Evolutionary conservation across 2,888 invertebrate species (phyloP), one percentile per base, ranked within the genome.

Genomic region (Carabus problematicus): DNA sequence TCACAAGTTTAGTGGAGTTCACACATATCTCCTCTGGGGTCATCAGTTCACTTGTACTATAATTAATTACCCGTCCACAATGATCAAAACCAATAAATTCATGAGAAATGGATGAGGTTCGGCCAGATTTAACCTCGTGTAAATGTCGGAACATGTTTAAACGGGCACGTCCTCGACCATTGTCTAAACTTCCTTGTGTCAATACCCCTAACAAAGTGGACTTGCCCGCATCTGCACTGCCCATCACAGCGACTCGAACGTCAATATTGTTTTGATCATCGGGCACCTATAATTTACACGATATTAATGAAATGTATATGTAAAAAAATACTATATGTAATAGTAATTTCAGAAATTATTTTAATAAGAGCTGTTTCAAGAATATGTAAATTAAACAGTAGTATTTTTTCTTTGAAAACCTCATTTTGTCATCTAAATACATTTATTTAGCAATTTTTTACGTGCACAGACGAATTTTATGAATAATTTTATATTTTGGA

Each of bases 191-290:
- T 29, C 98, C 97, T 82, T 98, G 97, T 0, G 98, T 98, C 40
- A 99, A 82, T 0, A 98, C 98, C 9, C 98, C 98, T 40, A 98
- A 86, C 41, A 98, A 85, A 0, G 98, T 98, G 6, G 97, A 97
- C 80, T 98, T 98, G n/a, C 98, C 98, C 1, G 95, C 95, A 82
- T 97, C 97, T 74, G 95, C 95, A 74, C 94, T 94, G 0, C 98
- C 98, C 79, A 97, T 87, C 41, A 98, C 97, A 0, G 97, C 97
- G 3, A 97, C 89, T 64, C 97, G 84, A 52, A 98, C 85, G 80
- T 98, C 98, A 60, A 96, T 91, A 67, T 91, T 93, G 76, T 93
- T 92, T 76, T 93, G 92, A 72, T 94, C 91, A 76, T 95, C 95
- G 0, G 93, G 92, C 71, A 69, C 62, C 69, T 69, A 29, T 29